phyloP scores from a whole-genome alignment of 2,797 vertebrate species.

The Numenius phaeopus region DNA sequence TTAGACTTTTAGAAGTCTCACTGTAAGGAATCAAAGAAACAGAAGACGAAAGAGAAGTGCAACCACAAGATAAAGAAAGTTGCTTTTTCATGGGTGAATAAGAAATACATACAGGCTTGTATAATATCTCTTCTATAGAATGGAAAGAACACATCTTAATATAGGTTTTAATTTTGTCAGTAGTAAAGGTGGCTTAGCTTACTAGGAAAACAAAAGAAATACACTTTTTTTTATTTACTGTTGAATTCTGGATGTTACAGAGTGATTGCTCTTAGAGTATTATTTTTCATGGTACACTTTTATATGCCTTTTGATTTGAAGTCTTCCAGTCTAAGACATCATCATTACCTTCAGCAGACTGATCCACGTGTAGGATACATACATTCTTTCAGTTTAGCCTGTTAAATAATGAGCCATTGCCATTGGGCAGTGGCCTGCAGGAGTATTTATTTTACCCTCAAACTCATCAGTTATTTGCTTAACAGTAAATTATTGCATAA shows the following conservation, averaged over 20 bases:
- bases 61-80: not conserved
- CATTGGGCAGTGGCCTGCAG: not conserved
- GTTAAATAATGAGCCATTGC: not conserved
- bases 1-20: not conserved
- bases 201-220: not conserved
- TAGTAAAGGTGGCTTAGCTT: not conserved
- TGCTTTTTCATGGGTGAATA: not conserved
- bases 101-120: not conserved
- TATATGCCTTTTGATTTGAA: not conserved
- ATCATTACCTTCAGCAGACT: not conserved
- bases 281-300: not conserved
- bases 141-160: fast-evolving
- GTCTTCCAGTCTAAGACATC: not conserved
- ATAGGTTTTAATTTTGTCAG: not conserved
- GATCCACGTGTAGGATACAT: not conserved
- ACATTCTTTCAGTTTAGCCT: not conserved
- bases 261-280: not conserved
- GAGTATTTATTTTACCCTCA: not conserved
- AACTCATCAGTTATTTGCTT: not conserved
- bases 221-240: not conserved
- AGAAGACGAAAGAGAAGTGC: not conserved
- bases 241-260: not conserved
- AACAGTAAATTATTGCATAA: not conserved
- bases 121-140: not conserved
- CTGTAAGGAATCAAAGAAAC: not conserved